Evolutionary conservation across 2,113 vertebrate genomes (phyloP), one percentile per base, ranked within the genome.

Genomic region (Mustela lutreola): DNA sequence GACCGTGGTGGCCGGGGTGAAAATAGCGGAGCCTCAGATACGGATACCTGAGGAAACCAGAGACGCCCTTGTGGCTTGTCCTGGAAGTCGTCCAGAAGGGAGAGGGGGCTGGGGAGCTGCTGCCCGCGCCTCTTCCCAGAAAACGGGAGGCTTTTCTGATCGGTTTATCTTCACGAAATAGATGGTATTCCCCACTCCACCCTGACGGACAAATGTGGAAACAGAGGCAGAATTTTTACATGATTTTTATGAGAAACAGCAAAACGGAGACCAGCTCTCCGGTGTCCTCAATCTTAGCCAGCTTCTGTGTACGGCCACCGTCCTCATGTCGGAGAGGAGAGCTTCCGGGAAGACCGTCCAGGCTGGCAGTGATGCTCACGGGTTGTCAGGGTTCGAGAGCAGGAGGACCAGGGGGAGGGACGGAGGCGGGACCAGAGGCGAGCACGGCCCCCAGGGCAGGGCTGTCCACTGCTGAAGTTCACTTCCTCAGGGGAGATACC

Each of bases 1-100:
- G 88, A n/a, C 93, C 88, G 90, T 96, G 80, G 82, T 42, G 24
- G 0, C 31, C 93, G 19, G 50, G 50, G 21, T 94, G 90, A 97
- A 98, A 98, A 98, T 98, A 98, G 95, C 95, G 26, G 65, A 26
- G 67, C 94, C 28, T 83, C 0, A 2, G 82, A 95, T 96, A 10
- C 24, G 95, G 73, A 98, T 97, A 93, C 24, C 42, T 0, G 65
- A 60, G 95, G 87, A 98, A 98, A 97, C 96, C 94, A 97, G 96
- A 70, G 21, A 42, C 21, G 28, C 50, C 89, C 91, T 86, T 95
- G 98, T 39, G 76, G 0, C 48, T 24, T 14, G 56, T 2, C 60
- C 84, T 92, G 73, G 65, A 93, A 42, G 11, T 24, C 7, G 18
- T 56, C 48, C 16, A 15, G 84, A 31, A 2, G 5, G 21, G 28